phyloP scores from a whole-genome alignment of 2,113 vertebrate genomes.

The Tamias sibiricus region DNA sequence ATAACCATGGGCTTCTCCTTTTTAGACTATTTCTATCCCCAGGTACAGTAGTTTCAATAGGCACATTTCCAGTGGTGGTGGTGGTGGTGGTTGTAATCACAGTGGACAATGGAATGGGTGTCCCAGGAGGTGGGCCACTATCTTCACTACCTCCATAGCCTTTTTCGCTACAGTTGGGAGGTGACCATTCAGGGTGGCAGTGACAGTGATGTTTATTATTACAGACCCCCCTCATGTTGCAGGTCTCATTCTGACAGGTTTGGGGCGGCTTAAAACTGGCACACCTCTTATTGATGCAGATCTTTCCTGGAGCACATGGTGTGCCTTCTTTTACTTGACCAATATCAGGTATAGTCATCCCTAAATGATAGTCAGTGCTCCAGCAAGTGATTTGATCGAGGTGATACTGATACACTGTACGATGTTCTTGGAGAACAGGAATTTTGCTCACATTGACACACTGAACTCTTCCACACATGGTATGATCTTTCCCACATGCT shows the following conservation, averaged over 20 bases:
- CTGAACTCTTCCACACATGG: slow-evolving; percentile 54
- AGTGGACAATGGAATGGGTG: too few species aligned
- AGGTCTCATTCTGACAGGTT: neutral
- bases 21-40: too few species aligned
- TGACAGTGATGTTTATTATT: too few species aligned
- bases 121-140: slow-evolving; percentile 43
- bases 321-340: slow-evolving; percentile 58
- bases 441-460: slow-evolving; percentile 30
- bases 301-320: slow-evolving; percentile 30
- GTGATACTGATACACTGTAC: neutral
- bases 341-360: slow-evolving; percentile 41
- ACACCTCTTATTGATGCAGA: slow-evolving; percentile 19
- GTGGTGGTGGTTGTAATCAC: too few species aligned
- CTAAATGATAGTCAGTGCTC: slow-evolving; percentile 58
- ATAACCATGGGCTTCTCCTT: too few species aligned
- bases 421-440: neutral
- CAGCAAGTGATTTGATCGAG: slow-evolving; percentile 31
- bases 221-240: too few species aligned
- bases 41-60: too few species aligned
- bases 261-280: rapidly evolving
- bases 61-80: too few species aligned
- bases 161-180: neutral
- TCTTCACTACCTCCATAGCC: slow-evolving; percentile 67
- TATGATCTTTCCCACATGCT: too few species aligned
- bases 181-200: neutral